Evolutionary conservation across 37 sponge, comb jelly and placozoan genomes (phyloP).

Genomic region (Spongilla lacustris): DNA sequence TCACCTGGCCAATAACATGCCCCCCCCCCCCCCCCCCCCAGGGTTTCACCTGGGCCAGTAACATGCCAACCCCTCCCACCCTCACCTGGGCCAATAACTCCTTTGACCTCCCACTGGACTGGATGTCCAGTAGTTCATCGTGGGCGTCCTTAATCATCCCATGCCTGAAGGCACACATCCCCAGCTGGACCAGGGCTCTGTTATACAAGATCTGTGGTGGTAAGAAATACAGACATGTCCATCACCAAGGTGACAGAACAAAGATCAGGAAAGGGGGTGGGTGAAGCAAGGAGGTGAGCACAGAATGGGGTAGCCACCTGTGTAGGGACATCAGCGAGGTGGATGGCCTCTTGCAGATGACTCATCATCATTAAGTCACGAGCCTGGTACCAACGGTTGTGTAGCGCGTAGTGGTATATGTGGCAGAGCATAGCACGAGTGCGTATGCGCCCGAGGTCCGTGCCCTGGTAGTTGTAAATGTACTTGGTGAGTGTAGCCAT

Average conservation of each 20-base stretch:
- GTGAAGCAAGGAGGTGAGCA: no score
- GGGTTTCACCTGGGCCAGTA: no score
- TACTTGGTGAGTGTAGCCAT: slow-evolving; percentile 62
- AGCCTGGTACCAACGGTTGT: slow-evolving; percentile 91
- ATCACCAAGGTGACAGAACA: no score
- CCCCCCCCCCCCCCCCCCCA: no score
- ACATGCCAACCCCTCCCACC: no score
- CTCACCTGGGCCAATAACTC: slow-evolving; percentile 95
- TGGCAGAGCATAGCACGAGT: slow-evolving; percentile 94
- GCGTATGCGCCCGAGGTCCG: slow-evolving; percentile 64
- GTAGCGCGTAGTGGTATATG: slow-evolving; percentile 94
- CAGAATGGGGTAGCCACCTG: slow-evolving; percentile 78
- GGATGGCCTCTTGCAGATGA: slow-evolving; percentile 94
- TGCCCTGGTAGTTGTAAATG: slow-evolving; percentile 68
- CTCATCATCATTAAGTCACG: slow-evolving; percentile 94
- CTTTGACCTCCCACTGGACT: slow-evolving; percentile 88
- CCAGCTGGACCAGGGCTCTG: slow-evolving; percentile 93
- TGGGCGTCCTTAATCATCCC: slow-evolving; percentile 96
- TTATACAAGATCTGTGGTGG: slow-evolving; percentile 90
- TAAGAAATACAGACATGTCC: neutral
- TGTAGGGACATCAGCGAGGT: slow-evolving; percentile 87
- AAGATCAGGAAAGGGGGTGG: no score
- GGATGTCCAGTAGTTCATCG: slow-evolving; percentile 92
- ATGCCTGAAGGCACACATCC: slow-evolving; percentile 99
- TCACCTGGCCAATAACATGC: no score